Evolutionary conservation across 2,888 invertebrate species (phyloP).

Genomic region (Dimorphilus gyrociliatus): DNA sequence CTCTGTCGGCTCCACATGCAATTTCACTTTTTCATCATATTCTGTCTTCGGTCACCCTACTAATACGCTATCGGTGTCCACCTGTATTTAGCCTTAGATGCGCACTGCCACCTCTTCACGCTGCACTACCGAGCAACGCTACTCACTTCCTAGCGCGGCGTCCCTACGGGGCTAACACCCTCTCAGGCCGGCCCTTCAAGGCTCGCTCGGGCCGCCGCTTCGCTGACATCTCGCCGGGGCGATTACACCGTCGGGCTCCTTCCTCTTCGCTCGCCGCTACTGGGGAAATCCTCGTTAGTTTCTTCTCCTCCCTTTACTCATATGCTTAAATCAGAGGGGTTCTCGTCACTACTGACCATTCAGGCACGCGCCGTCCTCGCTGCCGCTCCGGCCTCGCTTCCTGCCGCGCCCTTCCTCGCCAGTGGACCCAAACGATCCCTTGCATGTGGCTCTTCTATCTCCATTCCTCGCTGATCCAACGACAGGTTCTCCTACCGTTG

Average conservation of each 20-base stretch:
- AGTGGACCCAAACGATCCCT: conserved; percentile 47
- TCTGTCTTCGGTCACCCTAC: conserved; percentile 52
- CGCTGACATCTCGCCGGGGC: conserved; percentile 47
- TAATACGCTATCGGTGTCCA: conserved; percentile 51
- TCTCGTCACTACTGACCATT: not conserved
- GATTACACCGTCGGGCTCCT: conserved; percentile 41
- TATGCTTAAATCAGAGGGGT: conserved; percentile 45
- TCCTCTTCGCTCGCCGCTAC: conserved; percentile 50
- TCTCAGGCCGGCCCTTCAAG: conserved; percentile 29
- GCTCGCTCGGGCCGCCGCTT: no score
- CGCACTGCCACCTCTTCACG: conserved; percentile 48
- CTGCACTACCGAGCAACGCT: conserved; percentile 43
- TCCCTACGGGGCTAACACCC: conserved; percentile 37
- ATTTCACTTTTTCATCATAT: conserved; percentile 50
- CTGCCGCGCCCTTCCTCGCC: conserved; percentile 48
- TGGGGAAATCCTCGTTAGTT: conserved; percentile 49
- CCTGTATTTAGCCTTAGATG: conserved; percentile 46
- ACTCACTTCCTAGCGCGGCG: conserved; percentile 8
- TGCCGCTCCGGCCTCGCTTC: conserved; percentile 30
- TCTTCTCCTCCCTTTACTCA: conserved; percentile 55
- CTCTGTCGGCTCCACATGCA: conserved; percentile 42
- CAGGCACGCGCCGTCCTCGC: conserved; percentile 1
- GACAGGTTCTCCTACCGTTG: conserved; percentile 51
- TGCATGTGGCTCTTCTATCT: conserved; percentile 40
- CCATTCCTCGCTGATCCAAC: no score